These are phyloP conservation scores for Lethrus apterus DNA, from an alignment of 1,140 invertebrate species.

Conservation along the genomic window DNA sequence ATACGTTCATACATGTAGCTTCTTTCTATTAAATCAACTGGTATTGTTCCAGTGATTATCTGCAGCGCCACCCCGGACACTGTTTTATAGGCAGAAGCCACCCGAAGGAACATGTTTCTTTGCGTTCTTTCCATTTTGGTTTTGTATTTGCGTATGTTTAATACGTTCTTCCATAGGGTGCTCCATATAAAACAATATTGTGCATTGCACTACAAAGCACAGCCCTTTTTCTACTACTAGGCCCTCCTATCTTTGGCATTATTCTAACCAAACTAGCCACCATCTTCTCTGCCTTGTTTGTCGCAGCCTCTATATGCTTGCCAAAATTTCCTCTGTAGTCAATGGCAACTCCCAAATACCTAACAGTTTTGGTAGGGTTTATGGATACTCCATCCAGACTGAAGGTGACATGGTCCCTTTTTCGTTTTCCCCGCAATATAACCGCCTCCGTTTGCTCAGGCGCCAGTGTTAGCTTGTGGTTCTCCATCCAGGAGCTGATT, in stretches of 20 bases:
- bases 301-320: neutral
- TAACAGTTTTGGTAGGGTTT: neutral
- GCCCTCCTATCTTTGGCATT: neutral
- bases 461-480: neutral
- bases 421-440: neutral
- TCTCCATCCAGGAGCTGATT: neutral
- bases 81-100: slow-evolving; percentile 13
- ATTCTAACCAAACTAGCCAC: neutral
- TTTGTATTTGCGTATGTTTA: slow-evolving; percentile 10
- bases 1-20: neutral
- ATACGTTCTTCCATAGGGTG: slow-evolving; percentile 8
- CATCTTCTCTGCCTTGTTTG: neutral
- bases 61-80: slow-evolving; percentile 11
- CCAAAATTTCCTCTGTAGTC: neutral
- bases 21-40: slow-evolving; percentile 15
- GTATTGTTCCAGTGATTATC: slow-evolving; percentile 14
- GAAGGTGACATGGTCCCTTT: neutral
- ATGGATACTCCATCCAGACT: neutral
- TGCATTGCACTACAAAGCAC: neutral
- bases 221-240: neutral
- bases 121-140: slow-evolving; percentile 5
- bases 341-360: neutral
- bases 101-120: slow-evolving; percentile 9
- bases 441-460: slow-evolving; percentile 1
- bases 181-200: slow-evolving; percentile 12